These are phyloP conservation scores for Mizuhopecten yessoensis DNA, from an alignment of 1,140 invertebrate species.

Conservation along the genomic window DNA sequence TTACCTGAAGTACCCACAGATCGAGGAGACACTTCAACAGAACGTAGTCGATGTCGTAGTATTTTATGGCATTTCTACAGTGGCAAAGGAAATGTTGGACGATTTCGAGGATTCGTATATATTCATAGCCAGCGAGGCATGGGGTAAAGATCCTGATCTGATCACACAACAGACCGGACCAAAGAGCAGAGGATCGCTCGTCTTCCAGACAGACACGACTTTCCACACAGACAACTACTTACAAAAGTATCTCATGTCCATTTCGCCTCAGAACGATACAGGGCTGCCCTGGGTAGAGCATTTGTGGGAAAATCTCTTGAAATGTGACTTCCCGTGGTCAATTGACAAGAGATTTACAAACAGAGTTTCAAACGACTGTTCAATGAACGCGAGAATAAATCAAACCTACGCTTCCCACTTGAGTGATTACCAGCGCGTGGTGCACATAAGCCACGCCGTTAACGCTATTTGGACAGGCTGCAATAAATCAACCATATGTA, in stretches of 20 bases:
- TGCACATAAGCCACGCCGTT: conserved; percentile 69
- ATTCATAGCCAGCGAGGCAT: conserved; percentile 75
- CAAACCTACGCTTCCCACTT: conserved; percentile 59
- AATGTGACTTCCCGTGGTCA: conserved; percentile 64
- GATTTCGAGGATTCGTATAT: conserved; percentile 53
- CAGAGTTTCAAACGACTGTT: neutral
- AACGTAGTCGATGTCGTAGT: conserved; percentile 62
- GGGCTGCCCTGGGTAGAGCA: conserved; percentile 66
- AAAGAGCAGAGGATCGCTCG: conserved; percentile 60
- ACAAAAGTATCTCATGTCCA: conserved; percentile 52
- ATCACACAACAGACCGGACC: conserved; percentile 43
- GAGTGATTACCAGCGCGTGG: conserved; percentile 67
- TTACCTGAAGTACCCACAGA: neutral
- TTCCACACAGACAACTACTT: conserved; percentile 49
- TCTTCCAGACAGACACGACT: conserved; percentile 62
- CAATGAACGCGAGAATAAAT: neutral
- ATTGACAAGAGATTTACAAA: conserved; percentile 64
- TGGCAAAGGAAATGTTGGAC: conserved; percentile 65
- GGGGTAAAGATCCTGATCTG: conserved; percentile 65
- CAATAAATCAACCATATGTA: neutral
- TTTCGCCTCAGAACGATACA: conserved; percentile 36
- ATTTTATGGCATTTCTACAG: conserved; percentile 64
- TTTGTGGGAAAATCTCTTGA: conserved; percentile 66
- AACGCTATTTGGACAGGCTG: neutral
- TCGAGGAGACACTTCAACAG: neutral